Conservation (phyloP, 92 coral and sea anemone genomes). For the Pocillopora meandrina region DNA sequence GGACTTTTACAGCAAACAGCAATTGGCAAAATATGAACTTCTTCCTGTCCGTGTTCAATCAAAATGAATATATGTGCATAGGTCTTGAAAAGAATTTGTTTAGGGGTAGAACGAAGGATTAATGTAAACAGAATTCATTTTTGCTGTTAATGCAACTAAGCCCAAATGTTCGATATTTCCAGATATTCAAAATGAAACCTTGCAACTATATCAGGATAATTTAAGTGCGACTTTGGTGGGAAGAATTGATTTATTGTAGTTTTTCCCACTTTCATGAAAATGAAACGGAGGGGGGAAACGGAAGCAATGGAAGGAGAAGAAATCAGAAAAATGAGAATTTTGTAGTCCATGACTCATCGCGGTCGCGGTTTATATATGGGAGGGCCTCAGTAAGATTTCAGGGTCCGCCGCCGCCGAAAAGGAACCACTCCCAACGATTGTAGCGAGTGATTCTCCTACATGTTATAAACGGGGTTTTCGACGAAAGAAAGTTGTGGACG, state of each 20-base stretch:
- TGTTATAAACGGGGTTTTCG: conserved; percentile 53
- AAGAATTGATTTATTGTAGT: not conserved
- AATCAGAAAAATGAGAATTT: conserved; percentile 13
- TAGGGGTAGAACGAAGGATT: too few relatives aligned
- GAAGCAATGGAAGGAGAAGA: not conserved
- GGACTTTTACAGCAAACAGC: too few relatives aligned
- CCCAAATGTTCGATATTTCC: not conserved
- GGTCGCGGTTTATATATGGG: conserved; percentile 59
- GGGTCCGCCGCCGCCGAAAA: conserved; percentile 75
- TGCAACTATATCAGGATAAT: not conserved
- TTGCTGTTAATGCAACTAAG: too few relatives aligned
- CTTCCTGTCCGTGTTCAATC: too few relatives aligned
- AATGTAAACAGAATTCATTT: too few relatives aligned
- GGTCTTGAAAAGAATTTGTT: too few relatives aligned
- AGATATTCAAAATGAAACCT: not conserved
- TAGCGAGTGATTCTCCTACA: conserved; percentile 54
- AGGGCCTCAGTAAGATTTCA: conserved; percentile 57
- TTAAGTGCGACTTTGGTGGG: not conserved
- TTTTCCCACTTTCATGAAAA: not conserved
- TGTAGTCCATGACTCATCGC: conserved; percentile 38
- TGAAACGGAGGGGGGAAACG: not conserved
- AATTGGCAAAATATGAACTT: too few relatives aligned
- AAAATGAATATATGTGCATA: too few relatives aligned
- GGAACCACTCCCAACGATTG: conserved; percentile 79
- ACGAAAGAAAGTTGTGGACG: conserved; percentile 45